Conservation (phyloP, 2,797 vertebrate species). For the Aplochiton taeniatus region DNA sequence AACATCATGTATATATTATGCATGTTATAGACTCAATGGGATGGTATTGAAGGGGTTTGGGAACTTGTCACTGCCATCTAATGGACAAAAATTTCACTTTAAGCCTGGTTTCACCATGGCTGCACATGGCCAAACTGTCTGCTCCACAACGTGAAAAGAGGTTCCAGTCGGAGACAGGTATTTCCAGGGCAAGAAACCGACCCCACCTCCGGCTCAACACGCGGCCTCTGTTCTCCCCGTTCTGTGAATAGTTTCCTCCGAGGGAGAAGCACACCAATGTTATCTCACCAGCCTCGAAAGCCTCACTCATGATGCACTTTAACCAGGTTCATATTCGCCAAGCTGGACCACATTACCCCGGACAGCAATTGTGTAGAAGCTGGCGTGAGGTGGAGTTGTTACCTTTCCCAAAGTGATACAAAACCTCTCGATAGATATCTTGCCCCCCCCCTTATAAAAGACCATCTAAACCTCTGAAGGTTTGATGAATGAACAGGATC, state of each 20-base stretch:
- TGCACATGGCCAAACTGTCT: constrained; percentile 11
- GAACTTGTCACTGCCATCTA: constrained; percentile 8
- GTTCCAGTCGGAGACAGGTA: neutral
- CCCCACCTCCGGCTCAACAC: neutral
- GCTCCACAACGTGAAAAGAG: constrained; percentile 5
- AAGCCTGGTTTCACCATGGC: neutral
- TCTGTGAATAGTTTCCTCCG: constrained; percentile 52
- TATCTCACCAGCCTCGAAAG: constrained; percentile 1
- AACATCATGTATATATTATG: no score
- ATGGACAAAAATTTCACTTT: neutral
- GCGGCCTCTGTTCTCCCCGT: neutral
- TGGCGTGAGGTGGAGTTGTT: constrained; percentile 1
- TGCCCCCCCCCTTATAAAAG: no score
- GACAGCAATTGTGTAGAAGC: no score
- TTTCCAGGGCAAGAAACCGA: constrained; percentile 8
- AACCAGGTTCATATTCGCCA: constrained; percentile 14
- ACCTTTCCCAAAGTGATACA: neutral
- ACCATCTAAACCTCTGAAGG: no score
- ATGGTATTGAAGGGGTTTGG: neutral
- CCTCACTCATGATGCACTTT: constrained; percentile 17
- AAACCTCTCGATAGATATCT: no score
- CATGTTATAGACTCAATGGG: no score
- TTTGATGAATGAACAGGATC: no score
- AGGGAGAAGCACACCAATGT: constrained; percentile 26
- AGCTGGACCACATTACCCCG: neutral